These are phyloP conservation scores for Oryctolagus cuniculus DNA, from an alignment of 2,113 vertebrate species.

Conservation along the genomic window mOryCun1.1 NC_091433.1:9671001-9671500, in stretches of 20 bases:
- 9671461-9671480: not conserved
- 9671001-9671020: not conserved
- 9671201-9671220: not conserved
- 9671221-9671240: not conserved
- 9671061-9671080: not conserved
- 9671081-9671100: not conserved
- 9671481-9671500: not conserved
- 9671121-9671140: not conserved
- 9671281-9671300: not conserved
- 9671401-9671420: not conserved
- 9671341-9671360: no score
- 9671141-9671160: not conserved
- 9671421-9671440: not conserved
- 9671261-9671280: not conserved
- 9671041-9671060: not conserved
- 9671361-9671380: not conserved
- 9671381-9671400: not conserved
- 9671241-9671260: not conserved
- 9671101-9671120: not conserved
- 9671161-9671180: not conserved
- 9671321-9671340: no score
- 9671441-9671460: not conserved
- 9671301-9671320: not conserved
- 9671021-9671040: not conserved
- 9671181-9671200: not conserved